These are phyloP conservation scores for Atrichornis clamosus DNA, from an alignment of 2,113 vertebrate species.

Conservation along the genomic window DNA sequence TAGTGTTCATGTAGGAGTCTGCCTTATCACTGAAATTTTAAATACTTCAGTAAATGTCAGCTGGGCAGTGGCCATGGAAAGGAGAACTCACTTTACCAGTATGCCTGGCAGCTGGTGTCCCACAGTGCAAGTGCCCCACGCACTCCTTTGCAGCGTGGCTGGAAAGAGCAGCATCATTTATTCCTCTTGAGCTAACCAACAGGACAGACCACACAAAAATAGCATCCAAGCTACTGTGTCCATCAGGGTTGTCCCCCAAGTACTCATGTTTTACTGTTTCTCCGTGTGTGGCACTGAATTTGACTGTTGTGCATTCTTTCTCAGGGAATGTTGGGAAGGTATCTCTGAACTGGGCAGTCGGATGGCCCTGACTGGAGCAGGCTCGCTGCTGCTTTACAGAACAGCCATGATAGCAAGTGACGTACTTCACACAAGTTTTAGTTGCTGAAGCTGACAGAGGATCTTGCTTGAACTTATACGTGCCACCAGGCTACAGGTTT, in stretches of 20 bases:
- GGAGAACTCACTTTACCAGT: not conserved
- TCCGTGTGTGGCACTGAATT: not conserved
- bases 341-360: not conserved
- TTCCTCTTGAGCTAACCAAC: not conserved
- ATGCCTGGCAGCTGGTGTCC: not conserved
- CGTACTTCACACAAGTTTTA: not conserved
- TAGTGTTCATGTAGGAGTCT: not conserved
- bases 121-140: fast-evolving
- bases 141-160: not conserved
- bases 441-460: not conserved
- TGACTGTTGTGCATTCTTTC: not conserved
- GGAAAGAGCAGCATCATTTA: not conserved
- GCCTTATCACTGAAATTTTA: not conserved
- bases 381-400: not conserved
- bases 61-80: not conserved
- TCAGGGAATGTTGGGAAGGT: not conserved
- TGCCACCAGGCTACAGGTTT: not conserved
- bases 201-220: not conserved
- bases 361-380: not conserved
- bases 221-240: fast-evolving
- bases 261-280: not conserved
- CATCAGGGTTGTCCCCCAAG: too few species aligned
- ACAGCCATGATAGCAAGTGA: not conserved
- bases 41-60: not conserved
- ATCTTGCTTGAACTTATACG: not conserved